Base-by-base conservation (phyloP, 2,113 vertebrate species). In the Octodon degus region DNA sequence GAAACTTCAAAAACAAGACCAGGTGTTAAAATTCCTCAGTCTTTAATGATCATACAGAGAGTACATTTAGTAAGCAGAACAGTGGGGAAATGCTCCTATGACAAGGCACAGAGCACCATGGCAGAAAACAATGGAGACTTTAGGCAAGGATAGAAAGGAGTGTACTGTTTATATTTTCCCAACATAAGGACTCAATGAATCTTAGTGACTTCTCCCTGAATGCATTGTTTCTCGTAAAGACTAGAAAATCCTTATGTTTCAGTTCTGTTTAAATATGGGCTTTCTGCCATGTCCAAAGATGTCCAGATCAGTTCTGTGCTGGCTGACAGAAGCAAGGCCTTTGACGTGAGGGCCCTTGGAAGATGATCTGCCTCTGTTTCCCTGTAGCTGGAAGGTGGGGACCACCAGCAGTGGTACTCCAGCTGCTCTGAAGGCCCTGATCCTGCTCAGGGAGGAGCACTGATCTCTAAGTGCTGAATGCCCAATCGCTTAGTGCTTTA, bases 401-500 rank as follows among this genome's bases (percentile, higher is more conserved):
- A 76, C 77, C 25, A 16, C 2, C 0, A 20, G 74, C 30, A 37
- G 40, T 37, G 43, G 77, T 19, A 20, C 16, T 89, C 88, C 86
- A 83, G 83, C 82, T 65, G 86, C 96, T 87, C 68, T 79, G 94
- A 92, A 77, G 34, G 90, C 82, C 80, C 87, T 68, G 34, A 50
- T 53, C 81, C 40, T 55, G 72, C 92, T 88, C 86, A 37, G 87
- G 85, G 91, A 96, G 55, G 80, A 90, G 76, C 90, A 27, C 37
- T 24, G 40, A 91, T 90, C 72, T 72, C 95, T 86, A 89, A 95
- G 88, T 90, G 79, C 88, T 32, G 90, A 93, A 88, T 84, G 47
- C 77, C 95, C 92, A 95, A 47, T 77, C 96, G 90, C 95, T 97
- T 95, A 96, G 94, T 67, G 88, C 72, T 97, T 97, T 93, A 96